A percentile compares a stretch with the other conserved stretches of the same genome.
These are phyloP conservation scores for Garra rufa DNA, from an alignment of 2,113 vertebrate species.

Conservation along the genomic window DNA sequence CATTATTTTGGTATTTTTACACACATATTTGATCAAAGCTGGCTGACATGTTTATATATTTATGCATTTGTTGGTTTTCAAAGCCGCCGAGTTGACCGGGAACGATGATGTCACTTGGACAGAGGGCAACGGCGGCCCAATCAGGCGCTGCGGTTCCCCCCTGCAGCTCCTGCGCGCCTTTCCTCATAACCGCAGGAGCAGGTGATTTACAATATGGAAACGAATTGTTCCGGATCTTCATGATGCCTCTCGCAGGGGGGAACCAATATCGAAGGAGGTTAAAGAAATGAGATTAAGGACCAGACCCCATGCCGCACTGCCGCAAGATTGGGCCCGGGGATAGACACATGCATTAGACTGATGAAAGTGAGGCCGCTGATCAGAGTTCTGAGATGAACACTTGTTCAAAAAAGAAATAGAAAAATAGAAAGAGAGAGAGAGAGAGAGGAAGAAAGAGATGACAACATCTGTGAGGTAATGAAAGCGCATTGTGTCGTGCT, in stretches of 20 bases:
- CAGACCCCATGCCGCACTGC: slow-evolving; percentile 38
- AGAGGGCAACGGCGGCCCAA: slow-evolving; percentile 22
- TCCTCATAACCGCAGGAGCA: slow-evolving; percentile 40
- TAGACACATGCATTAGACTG: slow-evolving; percentile 64
- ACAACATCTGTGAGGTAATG: slow-evolving; percentile 58
- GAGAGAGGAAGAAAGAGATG: too few relatives aligned
- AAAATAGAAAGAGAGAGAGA: slow-evolving; percentile 41
- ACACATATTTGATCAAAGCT: slow-evolving; percentile 55
- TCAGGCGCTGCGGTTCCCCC: slow-evolving; percentile 26
- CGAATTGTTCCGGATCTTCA: slow-evolving; percentile 57
- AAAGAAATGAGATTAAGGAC: slow-evolving; percentile 67
- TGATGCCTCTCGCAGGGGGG: slow-evolving; percentile 51
- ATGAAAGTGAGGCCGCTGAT: slow-evolving; percentile 64
- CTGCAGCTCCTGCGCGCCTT: not conserved
- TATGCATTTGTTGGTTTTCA: slow-evolving; percentile 38
- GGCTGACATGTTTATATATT: slow-evolving; percentile 52
- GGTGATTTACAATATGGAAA: slow-evolving; percentile 66
- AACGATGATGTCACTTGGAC: slow-evolving; percentile 47
- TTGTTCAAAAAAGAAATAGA: slow-evolving; percentile 55
- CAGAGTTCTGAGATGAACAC: slow-evolving; percentile 65
- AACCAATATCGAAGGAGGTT: slow-evolving; percentile 64
- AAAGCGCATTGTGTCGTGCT: slow-evolving; percentile 55
- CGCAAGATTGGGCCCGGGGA: slow-evolving; percentile 35
- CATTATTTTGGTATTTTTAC: slow-evolving; percentile 58
- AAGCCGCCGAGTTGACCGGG: slow-evolving; percentile 15